phyloP scores from a whole-genome alignment of 2,888 invertebrate genomes.

The Seira musarum region DNA sequence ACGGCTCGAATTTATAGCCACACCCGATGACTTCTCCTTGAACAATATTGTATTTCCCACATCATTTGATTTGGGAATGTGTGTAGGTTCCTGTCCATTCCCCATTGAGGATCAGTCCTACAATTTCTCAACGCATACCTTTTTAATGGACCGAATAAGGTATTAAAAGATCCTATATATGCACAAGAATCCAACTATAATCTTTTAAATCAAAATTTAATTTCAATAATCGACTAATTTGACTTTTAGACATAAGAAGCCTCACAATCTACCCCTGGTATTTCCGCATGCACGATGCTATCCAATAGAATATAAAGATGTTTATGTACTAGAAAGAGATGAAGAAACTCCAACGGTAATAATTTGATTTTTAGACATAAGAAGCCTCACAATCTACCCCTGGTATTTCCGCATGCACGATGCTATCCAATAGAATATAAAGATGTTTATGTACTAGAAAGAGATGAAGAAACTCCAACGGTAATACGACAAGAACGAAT shows the following conservation, averaged over 20 bases:
- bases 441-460: conserved; percentile 32
- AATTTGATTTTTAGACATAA: too few relatives aligned
- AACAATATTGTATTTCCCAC: too few relatives aligned
- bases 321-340: conserved; percentile 34
- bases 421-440: conserved; percentile 59
- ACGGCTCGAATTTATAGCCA: conserved; percentile 26
- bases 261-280: conserved; percentile 36
- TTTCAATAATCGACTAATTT: too few relatives aligned
- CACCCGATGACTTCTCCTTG: conserved; percentile 44
- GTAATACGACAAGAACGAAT: background rate
- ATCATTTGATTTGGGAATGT: conserved; percentile 63
- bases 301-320: conserved; percentile 49
- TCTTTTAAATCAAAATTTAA: too few relatives aligned
- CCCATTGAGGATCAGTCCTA: conserved; percentile 54
- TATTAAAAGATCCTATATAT: conserved; percentile 50
- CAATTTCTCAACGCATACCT: conserved; percentile 59
- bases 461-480: conserved; percentile 15
- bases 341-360: too few relatives aligned
- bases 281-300: conserved; percentile 57
- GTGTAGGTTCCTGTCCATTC: conserved; percentile 58
- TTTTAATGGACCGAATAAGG: conserved; percentile 58
- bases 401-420: conserved; percentile 44
- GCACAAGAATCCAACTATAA: background rate
- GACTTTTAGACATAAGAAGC: too few relatives aligned
- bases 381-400: conserved; percentile 42